phyloP scores from a whole-genome alignment of 2,888 invertebrate genomes.

The Diplazon laetatorius region DNA sequence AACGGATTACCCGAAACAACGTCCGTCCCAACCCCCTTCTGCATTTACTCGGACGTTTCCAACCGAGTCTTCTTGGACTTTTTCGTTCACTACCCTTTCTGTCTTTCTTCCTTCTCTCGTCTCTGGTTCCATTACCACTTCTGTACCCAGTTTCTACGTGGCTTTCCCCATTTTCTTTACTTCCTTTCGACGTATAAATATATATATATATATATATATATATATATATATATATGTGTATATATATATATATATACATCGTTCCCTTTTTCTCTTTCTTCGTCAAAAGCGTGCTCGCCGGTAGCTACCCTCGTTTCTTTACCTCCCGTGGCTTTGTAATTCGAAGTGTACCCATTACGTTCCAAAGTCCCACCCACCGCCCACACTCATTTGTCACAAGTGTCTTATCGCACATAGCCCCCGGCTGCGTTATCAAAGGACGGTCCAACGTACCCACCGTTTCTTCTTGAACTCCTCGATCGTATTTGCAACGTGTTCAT shows the following conservation, averaged over 20 bases:
- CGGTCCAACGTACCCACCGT: slow-evolving; percentile 3
- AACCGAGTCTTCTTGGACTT: slow-evolving; percentile 17
- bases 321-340: slow-evolving; percentile 16
- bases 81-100: slow-evolving; percentile 2
- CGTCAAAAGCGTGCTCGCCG: not conserved
- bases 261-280: not conserved
- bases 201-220: no score
- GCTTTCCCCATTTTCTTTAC: not conserved
- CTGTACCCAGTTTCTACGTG: slow-evolving; percentile 18
- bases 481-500: slow-evolving; percentile 5
- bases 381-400: slow-evolving; percentile 15
- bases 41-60: slow-evolving; percentile 41
- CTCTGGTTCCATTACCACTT: slow-evolving; percentile 46
- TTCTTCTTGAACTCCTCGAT: slow-evolving; percentile 15
- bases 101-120: slow-evolving; percentile 15
- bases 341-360: slow-evolving; percentile 13
- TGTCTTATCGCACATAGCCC: not conserved
- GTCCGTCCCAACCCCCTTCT: slow-evolving; percentile 15
- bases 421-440: slow-evolving; percentile 31
- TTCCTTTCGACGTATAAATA: no score
- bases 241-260: no score
- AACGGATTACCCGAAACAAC: slow-evolving; percentile 52
- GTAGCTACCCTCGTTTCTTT: slow-evolving; percentile 4
- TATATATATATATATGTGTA: no score
- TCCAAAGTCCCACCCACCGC: slow-evolving; percentile 9